These are phyloP conservation scores for Hydrocynus forskahlii DNA, from an alignment of 2,797 vertebrate genomes.

Conservation along the genomic window DNA sequence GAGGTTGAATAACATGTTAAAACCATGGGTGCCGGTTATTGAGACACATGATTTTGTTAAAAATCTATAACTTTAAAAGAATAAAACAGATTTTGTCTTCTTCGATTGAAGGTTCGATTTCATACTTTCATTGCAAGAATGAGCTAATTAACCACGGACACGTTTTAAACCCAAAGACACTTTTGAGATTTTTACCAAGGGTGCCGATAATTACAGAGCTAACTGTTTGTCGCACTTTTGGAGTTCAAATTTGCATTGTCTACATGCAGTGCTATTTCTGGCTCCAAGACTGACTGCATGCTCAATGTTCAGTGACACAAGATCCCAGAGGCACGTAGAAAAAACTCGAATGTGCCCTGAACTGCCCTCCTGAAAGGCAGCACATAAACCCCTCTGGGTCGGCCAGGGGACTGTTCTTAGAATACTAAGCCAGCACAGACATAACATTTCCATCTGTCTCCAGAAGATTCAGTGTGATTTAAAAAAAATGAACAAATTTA, in stretches of 20 bases:
- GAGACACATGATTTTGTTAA: too few relatives aligned
- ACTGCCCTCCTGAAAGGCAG: not conserved
- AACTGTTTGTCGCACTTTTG: not conserved
- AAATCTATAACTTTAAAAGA: too few relatives aligned
- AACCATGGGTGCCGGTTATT: too few relatives aligned
- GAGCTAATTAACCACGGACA: not conserved
- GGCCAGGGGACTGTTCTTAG: not conserved
- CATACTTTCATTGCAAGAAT: not conserved
- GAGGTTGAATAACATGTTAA: too few relatives aligned
- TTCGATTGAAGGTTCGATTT: too few relatives aligned
- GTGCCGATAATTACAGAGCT: not conserved
- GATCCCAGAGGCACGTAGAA: slow-evolving; percentile 15
- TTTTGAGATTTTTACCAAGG: too few relatives aligned
- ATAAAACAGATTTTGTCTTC: too few relatives aligned
- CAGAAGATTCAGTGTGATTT: not conserved
- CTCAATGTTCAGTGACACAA: slow-evolving; percentile 36
- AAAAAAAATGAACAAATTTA: not conserved
- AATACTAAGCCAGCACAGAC: slow-evolving; percentile 7
- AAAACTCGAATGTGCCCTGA: slow-evolving; percentile 21
- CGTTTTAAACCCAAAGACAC: too few relatives aligned
- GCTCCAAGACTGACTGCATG: slow-evolving; percentile 25
- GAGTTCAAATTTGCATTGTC: slow-evolving; percentile 15
- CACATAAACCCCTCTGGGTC: not conserved
- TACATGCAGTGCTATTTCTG: slow-evolving; percentile 32
- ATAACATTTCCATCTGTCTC: too few relatives aligned